These are phyloP conservation scores for Aleadryas rufinucha DNA, from an alignment of 2,113 vertebrate genomes.

Conservation along the genomic window DNA sequence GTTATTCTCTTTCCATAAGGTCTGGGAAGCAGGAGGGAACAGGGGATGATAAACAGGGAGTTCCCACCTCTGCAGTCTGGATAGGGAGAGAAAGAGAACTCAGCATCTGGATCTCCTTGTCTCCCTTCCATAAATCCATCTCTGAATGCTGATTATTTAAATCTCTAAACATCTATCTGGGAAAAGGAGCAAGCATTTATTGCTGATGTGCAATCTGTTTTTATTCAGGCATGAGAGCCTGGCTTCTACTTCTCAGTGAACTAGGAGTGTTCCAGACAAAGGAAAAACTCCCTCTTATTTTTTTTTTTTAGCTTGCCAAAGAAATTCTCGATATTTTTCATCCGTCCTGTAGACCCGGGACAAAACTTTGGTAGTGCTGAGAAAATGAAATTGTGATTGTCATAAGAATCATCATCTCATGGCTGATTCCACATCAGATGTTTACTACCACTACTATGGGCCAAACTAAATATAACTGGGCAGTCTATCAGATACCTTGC, in stretches of 20 bases:
- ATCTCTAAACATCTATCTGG: neutral
- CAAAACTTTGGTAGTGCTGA: neutral
- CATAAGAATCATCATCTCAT: neutral
- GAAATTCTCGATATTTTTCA: neutral
- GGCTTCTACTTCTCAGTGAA: neutral
- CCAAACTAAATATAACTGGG: neutral
- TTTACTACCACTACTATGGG: neutral
- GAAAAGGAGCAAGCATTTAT: neutral
- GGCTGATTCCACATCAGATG: neutral
- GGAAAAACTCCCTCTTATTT: neutral
- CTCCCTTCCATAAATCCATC: neutral
- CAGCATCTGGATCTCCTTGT: neutral
- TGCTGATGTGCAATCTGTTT: neutral
- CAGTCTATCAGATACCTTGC: neutral
- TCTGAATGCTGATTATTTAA: neutral
- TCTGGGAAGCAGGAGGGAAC: neutral
- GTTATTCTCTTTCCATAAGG: neutral
- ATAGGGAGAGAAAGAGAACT: neutral
- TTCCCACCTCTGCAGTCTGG: neutral
- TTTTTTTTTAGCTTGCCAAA: neutral
- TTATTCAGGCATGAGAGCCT: neutral
- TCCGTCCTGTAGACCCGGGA: neutral
- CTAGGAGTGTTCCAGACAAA: neutral
- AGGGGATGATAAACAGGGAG: neutral
- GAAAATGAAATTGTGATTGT: neutral